A percentile compares a stretch with the other conserved stretches of the same genome.
These are phyloP conservation scores for Drosophila sp. DNA, from an alignment of 1,140 invertebrate species.

Conservation along the genomic window DNA sequence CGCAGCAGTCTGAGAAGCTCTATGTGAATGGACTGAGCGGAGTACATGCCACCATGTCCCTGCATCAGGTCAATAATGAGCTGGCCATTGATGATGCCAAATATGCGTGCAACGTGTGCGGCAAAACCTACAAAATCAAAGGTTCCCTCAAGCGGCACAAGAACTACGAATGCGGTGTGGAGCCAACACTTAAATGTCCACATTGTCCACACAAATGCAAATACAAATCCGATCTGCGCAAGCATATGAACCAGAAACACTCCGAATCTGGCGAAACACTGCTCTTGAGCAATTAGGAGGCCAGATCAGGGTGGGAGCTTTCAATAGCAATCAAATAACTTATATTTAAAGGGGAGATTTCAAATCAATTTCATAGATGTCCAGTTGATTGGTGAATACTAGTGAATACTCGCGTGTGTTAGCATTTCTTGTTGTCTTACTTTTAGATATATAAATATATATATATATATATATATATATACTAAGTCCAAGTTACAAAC, in stretches of 20 bases:
- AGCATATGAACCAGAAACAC: slow-evolving; percentile 83
- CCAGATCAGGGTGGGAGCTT: background rate
- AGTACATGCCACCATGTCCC: slow-evolving; percentile 58
- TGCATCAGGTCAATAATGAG: slow-evolving; percentile 57
- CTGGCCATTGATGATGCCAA: slow-evolving; percentile 63
- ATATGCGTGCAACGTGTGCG: slow-evolving; percentile 86
- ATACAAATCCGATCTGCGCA: slow-evolving; percentile 81
- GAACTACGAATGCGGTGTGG: slow-evolving; percentile 88
- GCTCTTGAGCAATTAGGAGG: slow-evolving; percentile 35
- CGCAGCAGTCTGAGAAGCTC: slow-evolving; percentile 48
- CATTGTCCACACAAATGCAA: slow-evolving; percentile 84
- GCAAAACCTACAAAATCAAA: slow-evolving; percentile 86
- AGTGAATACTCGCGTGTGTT: slow-evolving; percentile 18
- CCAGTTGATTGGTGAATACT: slow-evolving; percentile 2
- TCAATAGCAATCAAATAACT: background rate
- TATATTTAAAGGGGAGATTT: background rate
- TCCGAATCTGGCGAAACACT: slow-evolving; percentile 56
- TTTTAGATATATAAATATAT: slow-evolving; percentile 30
- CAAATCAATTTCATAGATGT: too few relatives aligned
- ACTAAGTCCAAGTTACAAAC: slow-evolving; percentile 17
- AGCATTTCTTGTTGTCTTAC: slow-evolving; percentile 70
- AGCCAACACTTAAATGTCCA: slow-evolving; percentile 79
- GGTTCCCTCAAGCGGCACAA: slow-evolving; percentile 86
- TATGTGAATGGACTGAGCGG: slow-evolving; percentile 59
- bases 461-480: slow-evolving; percentile 30